Base-by-base conservation (phyloP, 1,140 invertebrate genomes). In the Stegodyphus mimosarum region DNA sequence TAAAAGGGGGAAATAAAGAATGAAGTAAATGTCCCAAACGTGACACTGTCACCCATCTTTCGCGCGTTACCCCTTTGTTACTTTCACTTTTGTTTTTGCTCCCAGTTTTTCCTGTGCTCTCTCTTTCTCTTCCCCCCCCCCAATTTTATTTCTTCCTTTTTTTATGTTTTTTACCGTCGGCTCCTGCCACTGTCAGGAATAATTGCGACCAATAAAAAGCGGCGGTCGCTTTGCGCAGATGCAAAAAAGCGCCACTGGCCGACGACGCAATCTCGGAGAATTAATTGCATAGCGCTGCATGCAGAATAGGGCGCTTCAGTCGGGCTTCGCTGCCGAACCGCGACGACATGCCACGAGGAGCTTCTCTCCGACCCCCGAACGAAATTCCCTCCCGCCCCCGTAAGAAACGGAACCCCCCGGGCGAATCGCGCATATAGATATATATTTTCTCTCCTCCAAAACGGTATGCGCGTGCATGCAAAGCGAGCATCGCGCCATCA, bases 151-250 rank as follows among this genome's bases (percentile, higher is more conserved):
- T 6, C 6, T 67, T 6, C n/a, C 17, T 67, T 67, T 17, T 7
- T 18, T 13, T 67, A 5, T 60, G 1, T 60, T 9, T 60, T 60
- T 60, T 15, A 15, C 55, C 64, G 17, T 13, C 11, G 17, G 15
- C 17, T 67, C 64, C 64, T n/a, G 15, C 17, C 64, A 9, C 64
- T n/a, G 7, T n/a, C n/a, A 7, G 55, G 71, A 83, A 83, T 83
- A 83, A 74, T 83, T 74, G 70, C 15, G 69, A 63, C 80, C 80
- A 83, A 83, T 83, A 83, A 83, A 83, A 83, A 51, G 80, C 80
- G 48, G 17, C 50, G 80, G 7, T 55, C 80, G 69, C 60, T 83
- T 83, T 83, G 80, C 80, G 80, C 80, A 83, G 80, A 74, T 74
- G 80, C 80, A 83, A 83, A 73, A 74, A 66, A 81, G 80, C 80